phyloP scores from a whole-genome alignment of 2,888 invertebrate species.

The Pyrrhosoma nymphula region DNA sequence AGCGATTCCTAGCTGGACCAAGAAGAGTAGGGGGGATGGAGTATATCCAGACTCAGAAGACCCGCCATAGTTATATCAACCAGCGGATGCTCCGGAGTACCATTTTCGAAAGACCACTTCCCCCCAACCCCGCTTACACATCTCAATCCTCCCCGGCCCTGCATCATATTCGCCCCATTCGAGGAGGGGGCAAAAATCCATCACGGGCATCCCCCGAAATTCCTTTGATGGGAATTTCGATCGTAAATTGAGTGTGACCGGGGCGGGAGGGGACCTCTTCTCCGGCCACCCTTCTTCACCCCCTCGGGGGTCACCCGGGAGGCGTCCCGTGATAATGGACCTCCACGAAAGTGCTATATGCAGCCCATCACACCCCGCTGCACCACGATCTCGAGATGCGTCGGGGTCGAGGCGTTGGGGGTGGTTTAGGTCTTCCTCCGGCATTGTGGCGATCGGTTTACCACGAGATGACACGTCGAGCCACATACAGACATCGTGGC shows the following conservation, averaged over 20 bases:
- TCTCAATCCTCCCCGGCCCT: background rate
- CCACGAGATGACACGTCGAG: background rate
- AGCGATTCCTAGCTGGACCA: background rate
- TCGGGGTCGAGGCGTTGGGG: background rate
- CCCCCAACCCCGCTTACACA: background rate
- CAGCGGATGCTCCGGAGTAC: background rate
- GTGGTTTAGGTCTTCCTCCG: background rate
- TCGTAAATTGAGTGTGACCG: constrained; percentile 25
- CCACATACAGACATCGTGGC: too few relatives aligned
- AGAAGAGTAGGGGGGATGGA: background rate
- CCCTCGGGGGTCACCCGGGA: background rate
- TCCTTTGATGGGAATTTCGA: constrained; percentile 40
- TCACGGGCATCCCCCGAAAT: constrained; percentile 14
- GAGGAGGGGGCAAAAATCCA: background rate
- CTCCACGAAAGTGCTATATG: background rate
- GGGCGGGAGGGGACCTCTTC: too few relatives aligned
- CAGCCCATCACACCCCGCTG: background rate
- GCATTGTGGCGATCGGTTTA: background rate
- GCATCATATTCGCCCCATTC: background rate
- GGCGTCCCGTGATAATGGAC: background rate
- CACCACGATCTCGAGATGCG: background rate
- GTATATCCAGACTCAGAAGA: background rate
- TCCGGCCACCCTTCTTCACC: too few relatives aligned
- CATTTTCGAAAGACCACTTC: background rate
- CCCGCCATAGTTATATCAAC: background rate